Conservation (phyloP, 2,888 invertebrate species). For the Rhagonycha lutea region DNA sequence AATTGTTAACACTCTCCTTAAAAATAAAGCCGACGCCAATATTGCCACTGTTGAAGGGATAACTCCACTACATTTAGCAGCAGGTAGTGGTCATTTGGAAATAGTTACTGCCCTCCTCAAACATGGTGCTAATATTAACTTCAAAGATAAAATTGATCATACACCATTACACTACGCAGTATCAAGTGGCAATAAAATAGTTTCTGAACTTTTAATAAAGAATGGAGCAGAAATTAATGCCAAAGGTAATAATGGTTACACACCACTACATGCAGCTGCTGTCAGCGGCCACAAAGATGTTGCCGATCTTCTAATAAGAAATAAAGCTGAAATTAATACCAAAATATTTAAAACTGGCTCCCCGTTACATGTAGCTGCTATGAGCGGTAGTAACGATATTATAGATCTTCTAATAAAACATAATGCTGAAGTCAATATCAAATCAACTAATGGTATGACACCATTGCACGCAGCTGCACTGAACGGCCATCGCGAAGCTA, state of each 20-base stretch:
- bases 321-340: neutral
- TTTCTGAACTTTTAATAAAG: neutral
- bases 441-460: too few relatives aligned
- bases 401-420: too few relatives aligned
- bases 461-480: too few relatives aligned
- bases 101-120: neutral
- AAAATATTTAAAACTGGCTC: neutral
- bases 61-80: neutral
- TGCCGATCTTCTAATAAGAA: neutral
- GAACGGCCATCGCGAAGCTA: too few relatives aligned
- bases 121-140: neutral
- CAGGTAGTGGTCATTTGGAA: neutral
- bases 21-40: neutral
- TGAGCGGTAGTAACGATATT: too few relatives aligned
- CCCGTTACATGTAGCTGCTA: neutral
- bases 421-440: too few relatives aligned
- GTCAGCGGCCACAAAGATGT: neutral
- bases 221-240: neutral
- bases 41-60: too few relatives aligned
- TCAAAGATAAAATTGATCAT: neutral
- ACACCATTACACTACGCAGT: neutral
- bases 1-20: neutral
- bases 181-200: neutral
- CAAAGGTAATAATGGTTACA: neutral
- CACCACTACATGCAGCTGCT: neutral